Evolutionary conservation across 1,140 invertebrate species (phyloP), one percentile per base, ranked within the genome.

Genomic region (Danaus melanippus): DNA sequence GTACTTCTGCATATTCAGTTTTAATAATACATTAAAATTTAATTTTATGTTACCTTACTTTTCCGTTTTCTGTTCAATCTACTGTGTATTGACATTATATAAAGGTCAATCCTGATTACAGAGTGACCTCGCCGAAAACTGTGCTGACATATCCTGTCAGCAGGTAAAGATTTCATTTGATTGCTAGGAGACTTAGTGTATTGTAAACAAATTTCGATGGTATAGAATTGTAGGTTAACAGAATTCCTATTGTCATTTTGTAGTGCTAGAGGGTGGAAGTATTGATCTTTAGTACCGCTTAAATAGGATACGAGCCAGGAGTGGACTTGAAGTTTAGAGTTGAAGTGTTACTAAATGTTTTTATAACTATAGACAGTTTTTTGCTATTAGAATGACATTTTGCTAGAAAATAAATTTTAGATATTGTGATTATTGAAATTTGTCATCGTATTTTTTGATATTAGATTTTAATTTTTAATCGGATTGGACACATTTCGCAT

Each of bases 111-210:
- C 74, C 76, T 86, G 77, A 86, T 86, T 86, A 64, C 84, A 86
- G 84, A 85, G 71, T 67, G 80, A 86, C 80, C 84, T 86, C 66
- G 78, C 74, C 53, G 84, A 86, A 84, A 85, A 86, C 72, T 86
- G 84, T 84, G 84, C 84, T 86, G 84, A 85, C 84, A 81, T 86
- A 73, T 86, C 84, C 76, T 86, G 84, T 86, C 84, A 86, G 84
- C 84, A 86, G 84, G 84, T 86, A 86, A 86, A 62, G 64, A 74
- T 59, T 56, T 60, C 62, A 41, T 79, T 74, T 72, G 64, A 74
- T 74, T 78, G 79, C 79, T 86, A 86, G 75, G 79, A 81, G 70
- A 69, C 58, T 69, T 81, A 82, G 77, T 64, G 70, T 69, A 69
- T 78, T 76, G 71, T 76, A 70, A 70, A 65, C 9, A 51, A 71